Evolutionary conservation across 2,113 vertebrate genomes (phyloP).

Genomic region (Oreotrochilus melanogaster): DNA sequence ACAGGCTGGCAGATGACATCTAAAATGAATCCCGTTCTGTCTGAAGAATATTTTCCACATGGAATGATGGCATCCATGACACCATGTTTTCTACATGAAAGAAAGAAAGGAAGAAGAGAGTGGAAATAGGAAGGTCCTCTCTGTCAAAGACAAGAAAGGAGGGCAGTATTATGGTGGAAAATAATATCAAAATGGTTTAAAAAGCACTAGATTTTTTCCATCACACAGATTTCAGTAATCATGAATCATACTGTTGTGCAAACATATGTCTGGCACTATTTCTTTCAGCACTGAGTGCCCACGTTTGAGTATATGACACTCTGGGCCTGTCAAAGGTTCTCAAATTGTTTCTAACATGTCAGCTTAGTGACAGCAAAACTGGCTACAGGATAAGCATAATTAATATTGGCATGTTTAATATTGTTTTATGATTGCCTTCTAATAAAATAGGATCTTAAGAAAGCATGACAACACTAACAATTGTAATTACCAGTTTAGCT

Average conservation of each 20-base stretch:
- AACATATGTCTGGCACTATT: conserved; percentile 63
- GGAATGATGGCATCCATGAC: background rate
- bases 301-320: conserved; percentile 8
- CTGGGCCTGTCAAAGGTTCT: conserved; percentile 39
- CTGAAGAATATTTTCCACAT: conserved; percentile 8
- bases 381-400: conserved; percentile 28
- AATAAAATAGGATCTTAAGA: conserved; percentile 48
- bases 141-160: background rate
- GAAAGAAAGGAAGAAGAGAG: background rate
- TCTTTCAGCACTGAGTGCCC: background rate
- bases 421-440: conserved; percentile 41
- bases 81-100: background rate
- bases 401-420: conserved; percentile 14
- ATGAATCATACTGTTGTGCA: conserved; percentile 40
- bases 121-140: background rate
- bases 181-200: conserved; percentile 15
- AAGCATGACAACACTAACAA: conserved; percentile 36
- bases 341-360: background rate
- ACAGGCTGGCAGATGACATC: background rate
- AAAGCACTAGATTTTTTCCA: background rate
- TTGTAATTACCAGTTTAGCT: conserved; percentile 39
- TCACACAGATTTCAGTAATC: conserved; percentile 43
- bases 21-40: background rate
- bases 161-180: background rate
- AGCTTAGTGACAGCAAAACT: conserved; percentile 38